Evolutionary conservation across 2,113 vertebrate species (phyloP).

Genomic region (Amblyornis subalaris): DNA sequence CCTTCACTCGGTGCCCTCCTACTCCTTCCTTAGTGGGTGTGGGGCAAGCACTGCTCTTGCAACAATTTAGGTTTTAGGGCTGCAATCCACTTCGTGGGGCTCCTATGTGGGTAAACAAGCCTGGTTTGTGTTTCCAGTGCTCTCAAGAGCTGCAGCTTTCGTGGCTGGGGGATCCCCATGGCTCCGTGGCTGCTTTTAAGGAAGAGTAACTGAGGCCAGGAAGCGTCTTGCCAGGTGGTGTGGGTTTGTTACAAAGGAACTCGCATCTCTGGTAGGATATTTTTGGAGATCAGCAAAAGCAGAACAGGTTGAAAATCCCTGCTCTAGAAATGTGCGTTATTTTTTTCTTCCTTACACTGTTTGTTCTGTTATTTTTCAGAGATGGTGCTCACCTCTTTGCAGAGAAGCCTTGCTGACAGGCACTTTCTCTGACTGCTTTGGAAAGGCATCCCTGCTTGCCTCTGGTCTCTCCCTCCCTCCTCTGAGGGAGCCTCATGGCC

Average conservation of each 20-base stretch:
- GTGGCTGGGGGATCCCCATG: neutral
- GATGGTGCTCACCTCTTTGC: neutral
- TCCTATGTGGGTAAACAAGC: neutral
- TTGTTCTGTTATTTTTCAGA: neutral
- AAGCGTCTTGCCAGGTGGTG: neutral
- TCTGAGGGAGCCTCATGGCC: neutral
- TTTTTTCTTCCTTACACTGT: neutral
- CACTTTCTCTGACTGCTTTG: neutral
- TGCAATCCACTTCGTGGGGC: neutral
- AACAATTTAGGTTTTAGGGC: neutral
- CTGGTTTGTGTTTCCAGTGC: neutral
- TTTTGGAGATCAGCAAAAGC: neutral
- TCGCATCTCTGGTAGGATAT: neutral
- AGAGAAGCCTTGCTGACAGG: neutral
- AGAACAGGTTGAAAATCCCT: constrained; percentile 21
- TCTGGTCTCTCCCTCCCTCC: neutral
- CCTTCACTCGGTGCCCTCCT: neutral
- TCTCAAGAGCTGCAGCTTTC: neutral
- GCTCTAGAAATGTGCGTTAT: neutral
- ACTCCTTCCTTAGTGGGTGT: neutral
- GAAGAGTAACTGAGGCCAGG: neutral
- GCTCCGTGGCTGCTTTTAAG: neutral
- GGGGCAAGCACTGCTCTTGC: neutral
- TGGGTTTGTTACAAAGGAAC: constrained; percentile 2
- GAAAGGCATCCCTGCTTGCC: neutral